Base-by-base conservation (phyloP, 1,140 invertebrate species). In the Zelostemma sp. region DNA sequence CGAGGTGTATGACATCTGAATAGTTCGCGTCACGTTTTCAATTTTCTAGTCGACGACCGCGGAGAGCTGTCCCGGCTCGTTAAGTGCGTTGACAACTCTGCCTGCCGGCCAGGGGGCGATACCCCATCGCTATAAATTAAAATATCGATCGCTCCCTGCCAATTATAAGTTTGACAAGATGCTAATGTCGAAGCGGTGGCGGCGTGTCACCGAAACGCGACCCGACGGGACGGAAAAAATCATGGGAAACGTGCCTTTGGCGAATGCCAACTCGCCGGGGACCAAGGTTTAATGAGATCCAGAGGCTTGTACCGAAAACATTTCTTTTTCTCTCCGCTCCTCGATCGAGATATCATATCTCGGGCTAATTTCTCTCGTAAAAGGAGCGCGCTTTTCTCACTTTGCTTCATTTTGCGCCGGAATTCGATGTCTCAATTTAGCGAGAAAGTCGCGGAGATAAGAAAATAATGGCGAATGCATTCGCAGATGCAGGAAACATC, bases 131-230 rank as follows among this genome's bases (percentile, higher is more conserved):
- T 70, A 82, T 80, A 84, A 83, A 84, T 84, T 82, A 81, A 83
- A 84, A 83, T 83, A 84, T 84, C 81, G 80, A 84, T 84, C 79
- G 73, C 74, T 74, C 76, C 73, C 69, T 77, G 79, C 78, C 82
- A 82, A 84, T 83, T 83, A 84, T 80, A 81, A 78, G 74, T 82
- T 81, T 77, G 77, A 82, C 80, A 75, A 72, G 72, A 68, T 76
- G 80, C 74, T 81, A 82, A 82, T 81, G 76, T 76, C 68, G 68
- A 68, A n/a, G n/a, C n/a, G n/a, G n/a, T n/a, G 69, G 62, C 61
- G 53, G 48, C 66, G 68, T 68, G 76, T 76, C 72, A 78, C 60
- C 60, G 43, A 77, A 67, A 75, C 49, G 56, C 48, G 38, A 75
- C 33, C 46, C 15, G 58, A 55, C 51, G 46, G 40, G 49, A 51